Percentiles rank a stretch among this genome's conserved stretches.
Conservation (phyloP, 2,797 vertebrate species). For the Avahi laniger region DNA sequence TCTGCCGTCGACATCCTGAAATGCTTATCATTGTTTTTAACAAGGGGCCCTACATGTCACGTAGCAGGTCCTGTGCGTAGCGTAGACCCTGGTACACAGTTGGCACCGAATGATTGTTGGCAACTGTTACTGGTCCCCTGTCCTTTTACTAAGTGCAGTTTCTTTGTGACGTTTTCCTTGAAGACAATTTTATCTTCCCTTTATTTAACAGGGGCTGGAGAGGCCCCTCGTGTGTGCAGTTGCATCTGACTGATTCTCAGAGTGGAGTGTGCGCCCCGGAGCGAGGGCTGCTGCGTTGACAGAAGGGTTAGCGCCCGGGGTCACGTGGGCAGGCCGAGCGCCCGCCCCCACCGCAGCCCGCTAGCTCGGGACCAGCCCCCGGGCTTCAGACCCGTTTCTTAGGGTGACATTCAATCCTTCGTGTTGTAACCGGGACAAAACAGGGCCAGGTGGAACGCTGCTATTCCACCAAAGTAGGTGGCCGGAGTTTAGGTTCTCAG, state of each 20-base stretch:
- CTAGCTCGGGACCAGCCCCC: neutral
- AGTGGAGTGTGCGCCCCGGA: neutral
- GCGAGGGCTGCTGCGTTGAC: neutral
- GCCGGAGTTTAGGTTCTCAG: slow-evolving; percentile 45
- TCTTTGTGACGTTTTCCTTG: neutral
- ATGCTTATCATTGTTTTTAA: neutral
- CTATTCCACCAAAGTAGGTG: neutral
- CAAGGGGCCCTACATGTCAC: neutral
- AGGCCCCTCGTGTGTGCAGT: slow-evolving; percentile 6
- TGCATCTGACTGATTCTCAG: slow-evolving; percentile 36
- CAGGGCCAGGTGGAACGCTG: neutral
- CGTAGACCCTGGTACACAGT: neutral
- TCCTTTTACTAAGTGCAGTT: neutral
- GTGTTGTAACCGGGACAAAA: slow-evolving; percentile 23
- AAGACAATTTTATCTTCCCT: slow-evolving; percentile 27
- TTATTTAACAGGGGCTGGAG: neutral
- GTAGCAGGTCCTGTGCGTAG: neutral
- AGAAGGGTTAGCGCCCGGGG: neutral
- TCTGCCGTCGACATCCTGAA: neutral
- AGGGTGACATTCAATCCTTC: neutral
- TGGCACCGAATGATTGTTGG: neutral
- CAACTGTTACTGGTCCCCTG: neutral
- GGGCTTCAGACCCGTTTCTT: neutral
- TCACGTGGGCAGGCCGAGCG: neutral
- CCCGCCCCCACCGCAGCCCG: neutral